Evolutionary conservation across 2,888 invertebrate genomes (phyloP), one percentile per base, ranked within the genome.

Genomic region (Orgyia antiqua): DNA sequence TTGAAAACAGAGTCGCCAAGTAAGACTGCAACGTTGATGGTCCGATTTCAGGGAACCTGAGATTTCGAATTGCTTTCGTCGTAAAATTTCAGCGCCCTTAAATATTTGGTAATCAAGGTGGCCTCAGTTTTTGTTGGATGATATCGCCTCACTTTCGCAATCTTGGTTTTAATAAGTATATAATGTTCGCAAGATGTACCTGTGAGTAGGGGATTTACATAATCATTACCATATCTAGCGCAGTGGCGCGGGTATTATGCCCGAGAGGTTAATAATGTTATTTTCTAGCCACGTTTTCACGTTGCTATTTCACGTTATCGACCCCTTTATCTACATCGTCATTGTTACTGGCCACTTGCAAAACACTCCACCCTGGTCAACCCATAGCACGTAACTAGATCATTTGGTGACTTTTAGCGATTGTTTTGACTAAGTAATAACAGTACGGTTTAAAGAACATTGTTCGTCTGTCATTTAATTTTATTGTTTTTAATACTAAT

Each of bases 161-260:
- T 84, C 83, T 80, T 80, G 78, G 78, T 79, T 83, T 83, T 83
- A 84, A 84, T 86, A 84, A 84, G 82, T 83, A 78, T 75, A 82
- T 84, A 83, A 84, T 79, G 74, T 74, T 77, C 71, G 65, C 69
- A 66, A 80, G 83, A 82, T 79, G 76, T 86, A 83, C 83, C 83
- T 84, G 80, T 73, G 78, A 82, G 84, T 62, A 70, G 74, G 58
- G 67, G 79, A 87, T 87, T 87, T 84, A 82, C 87, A 87, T 87
- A 87, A 86, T 84, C 82, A 86, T 87, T 86, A 86, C 82, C 87
- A 86, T 87, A 86, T 84, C 84, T 84, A 77, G 83, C 79, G 80
- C 77, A 78, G 73, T 83, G 82, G 83, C 78, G 80, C 80, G 82
- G 66, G 76, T 84, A 87, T 86, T 86, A 86, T 75, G 65, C 87